Percentiles rank a stretch among this genome's conserved stretches.
phyloP scores from a whole-genome alignment of 1,140 invertebrate species.

The Scylla paramamosain region DNA sequence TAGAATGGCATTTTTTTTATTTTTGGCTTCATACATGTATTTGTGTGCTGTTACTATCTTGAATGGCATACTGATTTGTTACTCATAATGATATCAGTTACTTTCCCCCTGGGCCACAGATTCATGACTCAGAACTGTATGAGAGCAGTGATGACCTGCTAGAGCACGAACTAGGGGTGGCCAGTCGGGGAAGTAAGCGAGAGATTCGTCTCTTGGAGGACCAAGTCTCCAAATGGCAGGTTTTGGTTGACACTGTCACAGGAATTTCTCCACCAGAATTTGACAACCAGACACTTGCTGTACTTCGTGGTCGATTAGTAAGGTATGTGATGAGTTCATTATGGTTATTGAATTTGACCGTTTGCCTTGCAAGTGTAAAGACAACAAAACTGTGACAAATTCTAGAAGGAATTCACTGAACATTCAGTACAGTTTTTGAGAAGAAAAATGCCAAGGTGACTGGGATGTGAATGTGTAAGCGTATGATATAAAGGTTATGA shows the following conservation, averaged over 20 bases:
- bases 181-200: conserved; percentile 84
- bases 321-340: conserved; percentile 85
- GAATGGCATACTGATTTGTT: not conserved
- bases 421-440: too few species aligned
- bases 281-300: conserved; percentile 95
- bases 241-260: conserved; percentile 94
- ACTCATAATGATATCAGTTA: conserved; percentile 30
- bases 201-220: conserved; percentile 93
- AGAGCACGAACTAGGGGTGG: conserved; percentile 80
- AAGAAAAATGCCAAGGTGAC: too few species aligned
- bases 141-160: conserved; percentile 81
- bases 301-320: conserved; percentile 94
- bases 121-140: conserved; percentile 77
- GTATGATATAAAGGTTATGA: too few species aligned
- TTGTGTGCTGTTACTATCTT: not conserved
- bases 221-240: conserved; percentile 91
- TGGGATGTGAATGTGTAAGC: too few species aligned
- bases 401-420: too few species aligned
- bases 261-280: conserved; percentile 89
- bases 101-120: conserved; percentile 52
- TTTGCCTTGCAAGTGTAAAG: too few species aligned
- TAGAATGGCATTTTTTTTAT: too few species aligned
- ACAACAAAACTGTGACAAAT: too few species aligned
- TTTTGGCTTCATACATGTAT: too few species aligned
- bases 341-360: not conserved